Base-by-base conservation (phyloP, 2,888 invertebrate genomes). In the Agrilus mali region DNA sequence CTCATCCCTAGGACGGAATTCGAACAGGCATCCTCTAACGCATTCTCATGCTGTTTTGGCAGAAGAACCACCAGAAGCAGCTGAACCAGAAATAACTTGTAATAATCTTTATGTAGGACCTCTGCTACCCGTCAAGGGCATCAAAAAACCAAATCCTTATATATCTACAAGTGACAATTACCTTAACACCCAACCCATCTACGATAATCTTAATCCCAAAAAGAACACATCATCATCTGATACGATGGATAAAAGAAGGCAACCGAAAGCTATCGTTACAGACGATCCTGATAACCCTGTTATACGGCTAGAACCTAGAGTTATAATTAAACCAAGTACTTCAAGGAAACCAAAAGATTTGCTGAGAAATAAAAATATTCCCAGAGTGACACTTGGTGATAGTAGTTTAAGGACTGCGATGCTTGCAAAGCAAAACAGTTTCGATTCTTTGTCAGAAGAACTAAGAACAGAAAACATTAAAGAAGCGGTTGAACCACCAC, bases 1-100 rank as follows among this genome's bases (percentile, higher is more conserved):
- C 1, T 74, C 75, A 31, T 82, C 83, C 4, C 66, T 83, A 40
- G 80, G 79, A 17, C 67, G 80, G 35, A 73, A 75, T 47, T 63
- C 53, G 4, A 39, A 36, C n/a, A 22, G 34, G 20, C 37, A 39
- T 2, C 32, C 51, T 2, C 49, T 53, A 31, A 70, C 67, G 53
- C 66, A 65, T 43, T 69, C 69, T 2, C 70, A 72, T 4, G 63
- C 71, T 4, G 66, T 65, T 56, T 54, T 72, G 38, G 71, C 71
- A 7, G 66, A 69, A 47, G 72, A 72, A 51, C 69, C 67, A 20
- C 63, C 66, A 8, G 57, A 60, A 10, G 66, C 67, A 8, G 60
- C 65, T 15, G 73, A 73, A 51, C 69, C 71, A 7, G 67, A 67
- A 59, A 68, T 73, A 14, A 64, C 71, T 6, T 68, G 70, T 47